These are phyloP conservation scores for Geodia barretti DNA, from an alignment of 37 sponge, comb jelly and placozoan genomes.

Conservation along the genomic window DNA sequence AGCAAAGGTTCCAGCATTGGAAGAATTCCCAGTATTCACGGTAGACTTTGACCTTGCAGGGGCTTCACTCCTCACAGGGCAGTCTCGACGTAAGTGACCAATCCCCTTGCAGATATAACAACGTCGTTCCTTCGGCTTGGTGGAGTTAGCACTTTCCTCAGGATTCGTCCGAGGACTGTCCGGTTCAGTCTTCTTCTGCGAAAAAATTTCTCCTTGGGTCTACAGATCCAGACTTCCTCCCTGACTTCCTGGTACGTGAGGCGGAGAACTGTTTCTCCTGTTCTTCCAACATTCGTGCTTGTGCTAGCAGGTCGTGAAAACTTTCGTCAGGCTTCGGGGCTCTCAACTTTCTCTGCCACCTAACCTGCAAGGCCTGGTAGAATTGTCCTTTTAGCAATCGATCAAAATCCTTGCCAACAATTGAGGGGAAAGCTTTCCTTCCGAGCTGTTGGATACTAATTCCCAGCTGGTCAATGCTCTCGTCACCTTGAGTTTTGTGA, in stretches of 20 bases:
- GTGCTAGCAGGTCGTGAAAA: slow-evolving; percentile 8
- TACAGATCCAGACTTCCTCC: background rate
- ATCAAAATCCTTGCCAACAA: slow-evolving; percentile 14
- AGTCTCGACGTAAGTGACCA: slow-evolving; percentile 5
- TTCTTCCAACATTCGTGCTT: slow-evolving; percentile 5
- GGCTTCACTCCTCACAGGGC: background rate
- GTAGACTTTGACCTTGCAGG: background rate
- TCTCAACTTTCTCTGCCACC: slow-evolving; percentile 29
- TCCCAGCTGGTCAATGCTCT: slow-evolving; percentile 30
- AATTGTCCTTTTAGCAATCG: slow-evolving; percentile 23
- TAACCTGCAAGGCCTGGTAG: slow-evolving; percentile 12
- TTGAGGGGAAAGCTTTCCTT: slow-evolving; percentile 2
- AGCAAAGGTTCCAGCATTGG: background rate
- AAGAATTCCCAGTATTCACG: background rate
- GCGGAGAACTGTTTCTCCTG: slow-evolving; percentile 8
- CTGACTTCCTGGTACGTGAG: background rate
- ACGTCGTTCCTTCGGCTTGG: background rate
- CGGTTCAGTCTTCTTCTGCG: background rate
- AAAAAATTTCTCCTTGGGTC: background rate
- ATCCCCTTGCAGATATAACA: slow-evolving; percentile 1
- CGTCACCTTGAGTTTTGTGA: slow-evolving; percentile 8
- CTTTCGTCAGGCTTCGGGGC: slow-evolving; percentile 18
- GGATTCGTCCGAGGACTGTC: background rate
- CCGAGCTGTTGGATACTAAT: slow-evolving; percentile 6
- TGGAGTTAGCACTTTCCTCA: background rate